phyloP scores from a whole-genome alignment of 2,888 invertebrate species.

The Drosophila nr. medialis region DNA sequence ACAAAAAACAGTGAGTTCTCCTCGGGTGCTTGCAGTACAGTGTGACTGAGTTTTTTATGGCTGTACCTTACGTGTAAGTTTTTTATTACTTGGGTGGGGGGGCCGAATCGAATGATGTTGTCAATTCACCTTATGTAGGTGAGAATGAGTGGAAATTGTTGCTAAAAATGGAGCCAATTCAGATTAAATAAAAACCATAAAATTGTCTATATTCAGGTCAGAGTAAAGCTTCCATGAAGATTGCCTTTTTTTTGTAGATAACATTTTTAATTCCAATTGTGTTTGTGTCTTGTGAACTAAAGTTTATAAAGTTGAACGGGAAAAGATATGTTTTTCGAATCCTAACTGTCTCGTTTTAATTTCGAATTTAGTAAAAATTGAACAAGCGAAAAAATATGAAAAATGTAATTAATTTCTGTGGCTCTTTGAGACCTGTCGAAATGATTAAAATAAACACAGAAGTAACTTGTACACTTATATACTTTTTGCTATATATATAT shows the following conservation, averaged over 20 bases:
- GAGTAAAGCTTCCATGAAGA: constrained; percentile 14
- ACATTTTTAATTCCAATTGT: constrained; percentile 9
- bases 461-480: constrained; percentile 48
- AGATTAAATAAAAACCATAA: constrained; percentile 25
- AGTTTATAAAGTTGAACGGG: not conserved
- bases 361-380: constrained; percentile 1
- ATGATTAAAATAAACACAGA: constrained; percentile 40
- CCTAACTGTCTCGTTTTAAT: not conserved
- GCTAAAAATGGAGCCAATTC: constrained; percentile 42
- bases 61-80: not conserved
- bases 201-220: constrained; percentile 22
- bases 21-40: constrained; percentile 34
- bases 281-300: constrained; percentile 6
- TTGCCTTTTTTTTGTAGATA: not conserved
- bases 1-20: constrained; percentile 5
- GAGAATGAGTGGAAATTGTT: constrained; percentile 26
- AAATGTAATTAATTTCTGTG: constrained; percentile 15
- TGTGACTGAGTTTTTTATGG: constrained; percentile 15
- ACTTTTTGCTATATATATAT: constrained; percentile 42
- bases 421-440: constrained; percentile 23
- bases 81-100: constrained; percentile 19
- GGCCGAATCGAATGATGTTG: constrained; percentile 46
- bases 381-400: constrained; percentile 34
- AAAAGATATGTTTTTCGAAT: not conserved
- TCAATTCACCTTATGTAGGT: constrained; percentile 34